phyloP scores from a whole-genome alignment of 1,140 invertebrate species.

The Drosophila bocki region DNA sequence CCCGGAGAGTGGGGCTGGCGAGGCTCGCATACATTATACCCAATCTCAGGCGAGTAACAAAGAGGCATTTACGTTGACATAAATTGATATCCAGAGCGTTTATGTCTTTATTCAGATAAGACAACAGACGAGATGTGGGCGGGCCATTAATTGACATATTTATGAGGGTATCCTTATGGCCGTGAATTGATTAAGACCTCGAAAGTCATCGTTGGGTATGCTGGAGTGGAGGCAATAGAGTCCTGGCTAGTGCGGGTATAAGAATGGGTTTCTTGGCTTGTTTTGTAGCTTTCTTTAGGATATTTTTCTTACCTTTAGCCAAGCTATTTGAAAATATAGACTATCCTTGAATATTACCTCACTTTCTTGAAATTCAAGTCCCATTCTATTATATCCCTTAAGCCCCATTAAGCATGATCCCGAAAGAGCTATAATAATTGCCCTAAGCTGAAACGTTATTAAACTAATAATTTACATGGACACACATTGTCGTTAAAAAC shows the following conservation, averaged over 20 bases:
- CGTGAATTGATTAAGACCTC: constrained; percentile 74
- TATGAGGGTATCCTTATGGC: constrained; percentile 73
- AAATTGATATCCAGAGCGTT: constrained; percentile 82
- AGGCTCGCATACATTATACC: constrained; percentile 66
- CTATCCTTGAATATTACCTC: background rate
- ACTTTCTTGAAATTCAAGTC: background rate
- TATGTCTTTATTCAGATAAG: constrained; percentile 81
- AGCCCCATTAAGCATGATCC: constrained; percentile 29
- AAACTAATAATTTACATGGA: constrained; percentile 82
- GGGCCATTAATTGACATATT: constrained; percentile 82
- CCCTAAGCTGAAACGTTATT: constrained; percentile 55
- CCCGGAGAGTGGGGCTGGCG: constrained; percentile 15
- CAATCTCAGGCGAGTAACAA: constrained; percentile 44
- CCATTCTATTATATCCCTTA: background rate
- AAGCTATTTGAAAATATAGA: background rate
- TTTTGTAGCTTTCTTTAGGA: too few relatives aligned
- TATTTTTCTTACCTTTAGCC: background rate
- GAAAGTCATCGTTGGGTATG: constrained; percentile 6
- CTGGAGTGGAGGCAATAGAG: background rate
- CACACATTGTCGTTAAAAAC: constrained; percentile 74
- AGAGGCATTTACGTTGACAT: constrained; percentile 76
- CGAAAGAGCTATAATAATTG: constrained; percentile 43
- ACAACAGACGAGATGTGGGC: constrained; percentile 21
- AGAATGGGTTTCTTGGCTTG: background rate
- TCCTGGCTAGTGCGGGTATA: background rate